Evolutionary conservation across 2,797 vertebrate species (phyloP).

Genomic region (Aplochiton taeniatus): DNA sequence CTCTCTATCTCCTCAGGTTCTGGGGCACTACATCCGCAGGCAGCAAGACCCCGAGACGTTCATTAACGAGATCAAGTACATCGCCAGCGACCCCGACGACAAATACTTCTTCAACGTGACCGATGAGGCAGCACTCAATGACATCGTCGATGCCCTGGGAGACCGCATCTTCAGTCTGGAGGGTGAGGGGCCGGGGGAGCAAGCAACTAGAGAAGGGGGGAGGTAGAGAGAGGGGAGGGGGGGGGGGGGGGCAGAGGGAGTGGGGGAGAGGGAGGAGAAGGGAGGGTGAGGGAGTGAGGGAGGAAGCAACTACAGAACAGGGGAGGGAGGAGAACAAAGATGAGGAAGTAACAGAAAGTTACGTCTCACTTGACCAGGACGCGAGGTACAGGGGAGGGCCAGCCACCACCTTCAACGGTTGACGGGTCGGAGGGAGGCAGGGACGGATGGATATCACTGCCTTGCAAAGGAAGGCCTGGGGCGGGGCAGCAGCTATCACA

Average conservation of each 20-base stretch:
- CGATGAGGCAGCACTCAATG: constrained; percentile 90
- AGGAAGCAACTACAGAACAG: not conserved
- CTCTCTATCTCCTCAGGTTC: constrained; percentile 74
- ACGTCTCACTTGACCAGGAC: constrained; percentile 5
- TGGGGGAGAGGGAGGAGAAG: not conserved
- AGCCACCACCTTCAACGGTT: not conserved
- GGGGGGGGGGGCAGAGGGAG: not conserved
- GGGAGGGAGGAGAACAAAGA: constrained; percentile 9
- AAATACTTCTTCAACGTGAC: constrained; percentile 96
- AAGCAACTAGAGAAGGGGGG: not conserved
- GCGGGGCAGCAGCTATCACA: constrained; percentile 22
- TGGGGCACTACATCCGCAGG: constrained; percentile 91
- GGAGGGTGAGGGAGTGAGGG: not conserved
- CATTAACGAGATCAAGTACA: constrained; percentile 89
- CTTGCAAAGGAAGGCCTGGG: constrained; percentile 10
- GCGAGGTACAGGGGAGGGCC: constrained; percentile 12
- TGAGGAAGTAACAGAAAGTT: constrained; percentile 21
- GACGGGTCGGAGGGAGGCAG: constrained; percentile 1
- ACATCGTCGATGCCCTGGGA: constrained; percentile 93
- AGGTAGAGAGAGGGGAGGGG: constrained; percentile 4
- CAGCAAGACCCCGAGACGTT: constrained; percentile 91
- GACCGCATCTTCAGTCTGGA: constrained; percentile 94
- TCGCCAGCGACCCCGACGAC: constrained; percentile 92
- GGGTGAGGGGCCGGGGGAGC: constrained; percentile 69
- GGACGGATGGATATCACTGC: not conserved